Base-by-base conservation (phyloP, 2,888 invertebrate genomes). In the Stegana nigrithorax region DNA sequence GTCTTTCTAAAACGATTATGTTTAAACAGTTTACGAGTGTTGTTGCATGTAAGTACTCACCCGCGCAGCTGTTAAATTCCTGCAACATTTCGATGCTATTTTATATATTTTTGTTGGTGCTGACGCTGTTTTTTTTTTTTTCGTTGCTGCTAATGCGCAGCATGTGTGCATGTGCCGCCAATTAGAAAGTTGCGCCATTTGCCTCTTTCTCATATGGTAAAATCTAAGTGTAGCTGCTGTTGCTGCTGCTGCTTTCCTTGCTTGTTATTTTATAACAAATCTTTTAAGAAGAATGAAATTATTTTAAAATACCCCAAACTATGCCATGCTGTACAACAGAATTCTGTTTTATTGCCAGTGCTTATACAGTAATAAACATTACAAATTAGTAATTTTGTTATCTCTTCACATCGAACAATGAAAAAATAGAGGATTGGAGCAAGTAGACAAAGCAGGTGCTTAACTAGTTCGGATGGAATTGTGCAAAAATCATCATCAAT, bases 1-100 rank as follows among this genome's bases (percentile, higher is more conserved):
- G 29, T 53, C 53, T 32, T 53, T 29, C 53, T 53, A 53, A 29
- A 53, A 53, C 53, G 53, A 53, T 53, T 53, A 53, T 32, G 32
- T 53, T 14, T 53, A 53, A 53, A 26, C 53, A 53, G 32, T 53
- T 53, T 53, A 53, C 53, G 53, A 53, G 53, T 14, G 12, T 32
- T 53, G 21, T 14, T 29, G 7, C 21, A 32, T 53, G 53, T 53
- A 19, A 53, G 53, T 53, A 32, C 32, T 10, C 53, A 53, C 53
- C 53, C 53, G 29, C 53, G 53, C 32, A 29, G 53, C 32, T 32
- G 32, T 14, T 53, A 53, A 53, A 53, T 53, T n/a, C 19, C 19
- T 12, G 5, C 4, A 47, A 53, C n/a, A n/a, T n/a, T 36, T 4
- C 36, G 14, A 3, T 10, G 36, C 12, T 8, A 10, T 36, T 14